Evolutionary conservation across 2,113 vertebrate species (phyloP).

Genomic region (human): DNA sequence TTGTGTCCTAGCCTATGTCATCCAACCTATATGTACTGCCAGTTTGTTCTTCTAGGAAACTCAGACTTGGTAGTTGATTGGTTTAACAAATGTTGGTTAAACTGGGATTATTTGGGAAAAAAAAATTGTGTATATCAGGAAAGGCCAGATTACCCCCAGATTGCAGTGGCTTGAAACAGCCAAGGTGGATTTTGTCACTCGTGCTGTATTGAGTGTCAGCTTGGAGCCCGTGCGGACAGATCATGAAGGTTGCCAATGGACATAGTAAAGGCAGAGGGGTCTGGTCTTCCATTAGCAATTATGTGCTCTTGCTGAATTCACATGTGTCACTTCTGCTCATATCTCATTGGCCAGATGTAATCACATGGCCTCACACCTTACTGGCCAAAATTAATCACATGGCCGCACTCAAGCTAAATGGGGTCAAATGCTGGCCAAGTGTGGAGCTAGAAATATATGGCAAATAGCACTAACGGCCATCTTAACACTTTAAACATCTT

Average conservation of each 20-base stretch:
- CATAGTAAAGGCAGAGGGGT: not conserved
- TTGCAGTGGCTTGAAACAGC: not conserved
- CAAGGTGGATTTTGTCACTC: not conserved
- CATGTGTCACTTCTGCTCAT: not conserved
- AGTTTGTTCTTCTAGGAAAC: not conserved
- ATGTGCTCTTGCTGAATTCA: not conserved
- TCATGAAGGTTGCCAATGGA: not conserved
- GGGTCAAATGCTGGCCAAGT: not conserved
- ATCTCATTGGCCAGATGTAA: not conserved
- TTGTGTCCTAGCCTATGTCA: not conserved
- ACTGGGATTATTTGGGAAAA: not conserved
- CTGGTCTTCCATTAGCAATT: not conserved
- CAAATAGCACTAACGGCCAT: not conserved
- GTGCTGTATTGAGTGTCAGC: not conserved
- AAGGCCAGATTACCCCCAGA: not conserved
- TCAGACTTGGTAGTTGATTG: not conserved
- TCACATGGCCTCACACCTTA: not conserved
- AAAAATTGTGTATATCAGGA: not conserved
- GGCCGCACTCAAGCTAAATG: not conserved
- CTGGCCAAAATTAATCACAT: not conserved
- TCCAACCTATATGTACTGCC: not conserved
- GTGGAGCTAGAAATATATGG: not conserved
- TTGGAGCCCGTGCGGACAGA: not conserved
- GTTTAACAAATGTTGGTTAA: not conserved
- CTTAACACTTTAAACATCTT: not conserved